A percentile compares a stretch with the other conserved stretches of the same genome.
phyloP scores from a whole-genome alignment of 2,113 vertebrate genomes.

The Arothron firmamentum region DNA sequence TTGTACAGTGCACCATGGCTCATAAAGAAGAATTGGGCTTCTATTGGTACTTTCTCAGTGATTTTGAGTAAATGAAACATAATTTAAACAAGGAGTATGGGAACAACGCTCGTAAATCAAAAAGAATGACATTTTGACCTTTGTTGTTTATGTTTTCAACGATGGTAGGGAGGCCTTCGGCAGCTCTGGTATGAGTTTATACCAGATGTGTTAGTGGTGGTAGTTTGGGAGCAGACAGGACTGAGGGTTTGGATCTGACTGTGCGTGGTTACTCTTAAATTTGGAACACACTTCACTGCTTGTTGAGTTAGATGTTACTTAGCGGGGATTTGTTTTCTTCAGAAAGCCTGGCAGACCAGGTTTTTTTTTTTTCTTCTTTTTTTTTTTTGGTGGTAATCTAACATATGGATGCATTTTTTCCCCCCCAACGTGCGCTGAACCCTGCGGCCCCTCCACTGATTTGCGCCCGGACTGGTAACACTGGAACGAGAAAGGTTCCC shows the following conservation, averaged over 20 bases:
- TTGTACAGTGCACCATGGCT: too few species aligned
- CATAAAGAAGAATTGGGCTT: too few species aligned
- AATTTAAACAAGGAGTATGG: too few species aligned
- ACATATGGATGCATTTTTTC: constrained; percentile 1
- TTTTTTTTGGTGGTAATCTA: neutral
- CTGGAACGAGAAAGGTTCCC: neutral
- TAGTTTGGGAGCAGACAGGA: constrained; percentile 18
- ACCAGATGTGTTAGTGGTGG: constrained; percentile 13
- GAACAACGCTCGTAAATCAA: too few species aligned
- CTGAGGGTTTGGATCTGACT: constrained; percentile 29
- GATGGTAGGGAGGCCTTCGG: neutral
- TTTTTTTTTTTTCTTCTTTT: neutral
- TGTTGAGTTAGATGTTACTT: constrained; percentile 3
- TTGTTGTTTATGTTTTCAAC: too few species aligned
- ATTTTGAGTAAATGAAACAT: too few species aligned
- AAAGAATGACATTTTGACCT: too few species aligned
- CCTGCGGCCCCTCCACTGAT: neutral
- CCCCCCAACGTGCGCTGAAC: neutral
- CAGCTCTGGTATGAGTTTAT: constrained; percentile 14
- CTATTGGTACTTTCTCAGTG: too few species aligned
- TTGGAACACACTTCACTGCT: constrained; percentile 29
- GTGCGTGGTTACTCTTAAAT: constrained; percentile 24
- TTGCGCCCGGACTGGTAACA: neutral
- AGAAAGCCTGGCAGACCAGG: constrained; percentile 10
- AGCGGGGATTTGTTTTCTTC: constrained; percentile 10